Percentiles rank a stretch among this genome's conserved stretches.
Evolutionary conservation across 1,140 invertebrate species (phyloP).

Genomic region (Melipona quadrifasciata): DNA sequence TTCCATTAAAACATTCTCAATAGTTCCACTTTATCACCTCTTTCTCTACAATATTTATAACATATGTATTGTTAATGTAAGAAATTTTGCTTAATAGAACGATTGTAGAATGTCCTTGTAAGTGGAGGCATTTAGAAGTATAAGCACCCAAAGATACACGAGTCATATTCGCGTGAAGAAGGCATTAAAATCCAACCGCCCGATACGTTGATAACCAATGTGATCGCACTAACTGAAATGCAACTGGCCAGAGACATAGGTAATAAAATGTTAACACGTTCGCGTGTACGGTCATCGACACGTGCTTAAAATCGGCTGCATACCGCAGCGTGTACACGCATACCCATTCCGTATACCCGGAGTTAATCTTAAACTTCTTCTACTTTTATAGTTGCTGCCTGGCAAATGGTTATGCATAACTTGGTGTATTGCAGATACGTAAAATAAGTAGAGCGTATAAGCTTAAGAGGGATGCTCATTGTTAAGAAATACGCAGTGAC

Average conservation of each 20-base stretch:
- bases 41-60: background rate
- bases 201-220: slow-evolving; percentile 31
- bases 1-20: background rate
- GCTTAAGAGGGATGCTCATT: slow-evolving; percentile 62
- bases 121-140: background rate
- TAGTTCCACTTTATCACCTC: background rate
- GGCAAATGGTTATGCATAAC: slow-evolving; percentile 66
- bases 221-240: slow-evolving; percentile 16
- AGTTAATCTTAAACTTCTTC: slow-evolving; percentile 57
- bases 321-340: slow-evolving; percentile 19
- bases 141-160: slow-evolving; percentile 35
- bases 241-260: slow-evolving; percentile 24
- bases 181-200: slow-evolving; percentile 2
- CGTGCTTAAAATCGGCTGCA: slow-evolving; percentile 6
- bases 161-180: background rate
- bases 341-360: slow-evolving; percentile 37
- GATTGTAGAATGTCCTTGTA: background rate
- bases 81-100: background rate
- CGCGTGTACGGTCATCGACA: slow-evolving; percentile 47
- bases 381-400: slow-evolving; percentile 56
- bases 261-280: slow-evolving; percentile 41
- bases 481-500: slow-evolving; percentile 65
- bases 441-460: slow-evolving; percentile 66
- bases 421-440: slow-evolving; percentile 66
- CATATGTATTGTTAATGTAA: background rate